Evolutionary conservation across 2,888 invertebrate genomes (phyloP).

Genomic region (Pheosia tremula): DNA sequence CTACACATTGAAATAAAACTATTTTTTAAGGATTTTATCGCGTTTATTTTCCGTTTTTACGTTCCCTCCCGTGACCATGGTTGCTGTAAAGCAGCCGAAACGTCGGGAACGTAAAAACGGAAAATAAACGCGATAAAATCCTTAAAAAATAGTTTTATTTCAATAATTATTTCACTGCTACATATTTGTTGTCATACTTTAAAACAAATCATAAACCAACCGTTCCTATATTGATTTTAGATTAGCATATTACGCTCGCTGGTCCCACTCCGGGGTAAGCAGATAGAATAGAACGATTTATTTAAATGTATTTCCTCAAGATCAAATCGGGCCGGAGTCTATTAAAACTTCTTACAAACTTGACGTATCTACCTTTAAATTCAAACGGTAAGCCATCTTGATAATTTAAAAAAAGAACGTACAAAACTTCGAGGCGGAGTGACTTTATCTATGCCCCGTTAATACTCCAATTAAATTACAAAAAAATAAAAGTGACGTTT

Average conservation of each 20-base stretch:
- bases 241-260: constrained; percentile 10
- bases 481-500: constrained; percentile 74
- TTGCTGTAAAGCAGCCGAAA: too few relatives aligned
- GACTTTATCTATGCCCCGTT: constrained; percentile 80
- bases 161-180: too few relatives aligned
- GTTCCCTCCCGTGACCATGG: too few relatives aligned
- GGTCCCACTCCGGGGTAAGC: constrained; percentile 20
- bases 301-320: constrained; percentile 67
- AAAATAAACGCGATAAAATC: too few relatives aligned
- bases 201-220: constrained; percentile 6
- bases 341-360: constrained; percentile 79
- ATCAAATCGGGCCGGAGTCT: constrained; percentile 77
- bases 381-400: constrained; percentile 82
- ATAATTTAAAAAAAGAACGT: constrained; percentile 64
- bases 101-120: too few relatives aligned
- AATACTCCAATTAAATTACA: constrained; percentile 79
- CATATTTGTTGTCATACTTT: background rate
- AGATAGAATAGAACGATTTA: constrained; percentile 54
- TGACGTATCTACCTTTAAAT: constrained; percentile 81
- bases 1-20: too few relatives aligned
- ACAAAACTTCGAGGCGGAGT: constrained; percentile 58
- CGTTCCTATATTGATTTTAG: constrained; percentile 11
- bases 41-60: too few relatives aligned
- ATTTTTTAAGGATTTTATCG: too few relatives aligned
- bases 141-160: too few relatives aligned